phyloP scores from a whole-genome alignment of 2,888 invertebrate genomes.

The Drosophila setosimentum region DNA sequence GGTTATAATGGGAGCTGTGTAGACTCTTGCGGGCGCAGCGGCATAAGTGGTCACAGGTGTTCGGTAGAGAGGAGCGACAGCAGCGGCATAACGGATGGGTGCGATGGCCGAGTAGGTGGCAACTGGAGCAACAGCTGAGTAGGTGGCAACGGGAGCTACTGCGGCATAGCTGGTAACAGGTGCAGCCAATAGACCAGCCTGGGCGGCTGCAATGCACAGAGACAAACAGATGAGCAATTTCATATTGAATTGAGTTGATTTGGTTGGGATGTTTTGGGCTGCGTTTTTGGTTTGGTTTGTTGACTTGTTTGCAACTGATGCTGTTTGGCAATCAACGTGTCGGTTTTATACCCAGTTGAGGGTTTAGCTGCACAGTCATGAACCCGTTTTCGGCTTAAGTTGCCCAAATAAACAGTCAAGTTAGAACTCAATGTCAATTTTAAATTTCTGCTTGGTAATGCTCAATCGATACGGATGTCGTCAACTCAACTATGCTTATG shows the following conservation, averaged over 20 bases:
- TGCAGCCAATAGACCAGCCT: slow-evolving; percentile 44
- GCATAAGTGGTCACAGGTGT: slow-evolving; percentile 40
- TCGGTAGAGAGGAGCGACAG: slow-evolving; percentile 23
- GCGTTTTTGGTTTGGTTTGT: slow-evolving; percentile 16
- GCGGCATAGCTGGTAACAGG: slow-evolving; percentile 47
- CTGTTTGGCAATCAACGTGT: slow-evolving; percentile 20
- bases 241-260: slow-evolving; percentile 40
- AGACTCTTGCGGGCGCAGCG: slow-evolving; percentile 29
- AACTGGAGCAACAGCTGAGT: slow-evolving; percentile 31
- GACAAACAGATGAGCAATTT: slow-evolving; percentile 46
- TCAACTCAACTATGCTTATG: slow-evolving; percentile 2
- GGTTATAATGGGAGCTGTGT: slow-evolving; percentile 27
- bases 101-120: slow-evolving; percentile 40
- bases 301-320: slow-evolving; percentile 32
- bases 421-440: slow-evolving; percentile 49
- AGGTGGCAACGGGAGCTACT: slow-evolving; percentile 28
- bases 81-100: slow-evolving; percentile 24
- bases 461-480: slow-evolving; percentile 25
- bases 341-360: slow-evolving; percentile 39
- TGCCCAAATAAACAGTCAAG: slow-evolving; percentile 12
- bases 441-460: slow-evolving; percentile 44
- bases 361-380: slow-evolving; percentile 15
- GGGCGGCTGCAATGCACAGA: slow-evolving; percentile 38
- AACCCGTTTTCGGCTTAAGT: slow-evolving; percentile 46
- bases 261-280: slow-evolving; percentile 2